Conservation (phyloP, 2,113 vertebrate genomes). For the Neotoma lepida region DNA sequence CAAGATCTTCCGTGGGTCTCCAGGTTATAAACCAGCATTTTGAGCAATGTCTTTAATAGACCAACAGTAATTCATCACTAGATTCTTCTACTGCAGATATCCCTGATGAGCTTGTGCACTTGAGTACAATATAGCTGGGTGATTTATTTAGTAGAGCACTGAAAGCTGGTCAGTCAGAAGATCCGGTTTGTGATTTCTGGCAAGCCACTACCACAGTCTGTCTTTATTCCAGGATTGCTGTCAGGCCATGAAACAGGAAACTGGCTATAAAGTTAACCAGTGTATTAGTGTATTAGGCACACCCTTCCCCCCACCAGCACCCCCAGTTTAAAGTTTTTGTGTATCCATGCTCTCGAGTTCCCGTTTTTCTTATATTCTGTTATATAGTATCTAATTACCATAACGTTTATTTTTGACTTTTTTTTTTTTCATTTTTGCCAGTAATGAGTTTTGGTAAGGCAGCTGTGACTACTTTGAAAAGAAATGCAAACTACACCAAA, state of each 20-base stretch:
- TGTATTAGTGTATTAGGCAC: neutral
- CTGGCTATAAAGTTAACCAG: neutral
- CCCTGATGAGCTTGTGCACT: neutral
- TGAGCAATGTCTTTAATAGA: neutral
- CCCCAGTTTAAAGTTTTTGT: neutral
- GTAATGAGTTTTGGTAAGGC: conserved; percentile 47
- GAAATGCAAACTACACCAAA: neutral
- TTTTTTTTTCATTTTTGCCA: conserved; percentile 20
- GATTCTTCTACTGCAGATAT: neutral
- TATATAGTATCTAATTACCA: neutral
- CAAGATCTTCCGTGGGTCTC: neutral
- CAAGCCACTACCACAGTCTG: neutral
- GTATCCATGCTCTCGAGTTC: neutral
- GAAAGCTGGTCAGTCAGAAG: neutral
- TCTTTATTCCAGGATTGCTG: neutral
- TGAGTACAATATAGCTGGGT: neutral
- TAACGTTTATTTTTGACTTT: neutral
- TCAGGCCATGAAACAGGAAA: conserved; percentile 36
- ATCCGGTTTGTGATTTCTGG: conserved; percentile 33
- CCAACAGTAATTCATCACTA: neutral
- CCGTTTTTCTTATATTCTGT: neutral
- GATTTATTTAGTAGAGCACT: neutral
- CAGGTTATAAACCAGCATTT: neutral
- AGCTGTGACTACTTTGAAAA: conserved; percentile 58
- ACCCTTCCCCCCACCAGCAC: rapidly evolving